These are phyloP conservation scores for Glyphotaelius pellucidus DNA, from an alignment of 2,888 invertebrate genomes.

Conservation along the genomic window DNA sequence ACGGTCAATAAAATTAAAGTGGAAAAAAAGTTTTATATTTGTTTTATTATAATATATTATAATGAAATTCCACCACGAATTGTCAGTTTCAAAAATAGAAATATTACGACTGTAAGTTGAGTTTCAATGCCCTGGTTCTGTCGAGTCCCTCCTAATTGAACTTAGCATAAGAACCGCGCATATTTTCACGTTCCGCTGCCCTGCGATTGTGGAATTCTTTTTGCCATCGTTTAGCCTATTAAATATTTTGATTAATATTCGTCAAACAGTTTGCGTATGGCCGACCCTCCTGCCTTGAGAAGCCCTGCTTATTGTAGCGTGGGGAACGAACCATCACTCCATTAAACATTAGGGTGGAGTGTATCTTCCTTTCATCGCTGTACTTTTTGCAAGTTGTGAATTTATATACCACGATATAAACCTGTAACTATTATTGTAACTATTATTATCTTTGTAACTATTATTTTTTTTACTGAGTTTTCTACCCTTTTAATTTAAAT, in stretches of 20 bases:
- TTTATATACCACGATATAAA: not conserved
- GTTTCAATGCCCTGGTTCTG: not conserved
- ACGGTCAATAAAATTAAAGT: no score
- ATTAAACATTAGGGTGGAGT: not conserved
- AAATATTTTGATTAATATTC: conserved; percentile 37
- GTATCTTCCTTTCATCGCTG: not conserved
- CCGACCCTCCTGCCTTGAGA: not conserved
- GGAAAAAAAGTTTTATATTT: no score
- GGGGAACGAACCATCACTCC: not conserved
- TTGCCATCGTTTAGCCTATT: not conserved
- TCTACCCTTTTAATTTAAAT: no score
- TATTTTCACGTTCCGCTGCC: conserved; percentile 26
- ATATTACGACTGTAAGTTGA: no score
- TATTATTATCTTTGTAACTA: no score
- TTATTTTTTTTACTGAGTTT: no score
- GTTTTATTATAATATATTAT: no score
- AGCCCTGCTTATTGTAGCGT: not conserved
- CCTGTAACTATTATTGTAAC: no score
- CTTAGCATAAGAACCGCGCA: not conserved
- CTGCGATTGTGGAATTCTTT: not conserved
- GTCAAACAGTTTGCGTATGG: not conserved
- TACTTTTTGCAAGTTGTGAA: no score
- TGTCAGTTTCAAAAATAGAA: no score
- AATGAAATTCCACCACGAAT: no score
- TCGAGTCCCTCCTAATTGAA: not conserved